Base-by-base conservation (phyloP, 2,797 vertebrate genomes). In the Coilia nasus region DNA sequence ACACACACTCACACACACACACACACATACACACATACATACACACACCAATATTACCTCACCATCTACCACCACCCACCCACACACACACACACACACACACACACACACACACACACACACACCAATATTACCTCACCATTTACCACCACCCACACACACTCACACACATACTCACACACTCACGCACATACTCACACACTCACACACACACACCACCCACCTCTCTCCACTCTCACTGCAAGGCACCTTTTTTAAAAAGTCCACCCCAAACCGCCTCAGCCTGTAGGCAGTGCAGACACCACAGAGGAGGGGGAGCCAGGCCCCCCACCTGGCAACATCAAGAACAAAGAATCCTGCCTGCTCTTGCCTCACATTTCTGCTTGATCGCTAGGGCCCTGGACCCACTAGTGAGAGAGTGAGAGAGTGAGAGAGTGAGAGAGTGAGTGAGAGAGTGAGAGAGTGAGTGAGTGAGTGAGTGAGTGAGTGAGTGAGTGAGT, bases 311-410 rank as follows among this genome's bases (percentile, higher is more conserved):
- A 35, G 17, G 3, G 31, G 14, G 50, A 54, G 50, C 9, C 50
- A 47, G 10, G 6, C 71, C 90, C 93, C 95, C 86, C 96, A 96
- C 91, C 89, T 96, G 95, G 96, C 96, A 95, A 92, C 67, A 75
- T 75, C 67, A 75, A 78, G 71, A 35, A 6, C 1, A 44, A 31
- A 44, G 71, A 78, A 44, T 21, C 71, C 35, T 78, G 71, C 17
- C 71, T 78, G 7, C 31, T 35, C 35, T 78, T 17, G 71, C 35
- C 41, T 21, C 31, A 44, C 19, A 35, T 17, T 0, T 44, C 71
- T 78, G 71, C 15, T 78, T 35, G 7, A 78, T 78, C 71, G 19
- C 31, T 10, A 14, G 35, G 67, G 31, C 71, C 44, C 71, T 41
- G 71, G 71, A 5, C 35, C 28, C 67, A 15, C 31, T 41, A 14